phyloP scores from a whole-genome alignment of 1,140 invertebrate genomes.

The Drosophila ananassae region DNA sequence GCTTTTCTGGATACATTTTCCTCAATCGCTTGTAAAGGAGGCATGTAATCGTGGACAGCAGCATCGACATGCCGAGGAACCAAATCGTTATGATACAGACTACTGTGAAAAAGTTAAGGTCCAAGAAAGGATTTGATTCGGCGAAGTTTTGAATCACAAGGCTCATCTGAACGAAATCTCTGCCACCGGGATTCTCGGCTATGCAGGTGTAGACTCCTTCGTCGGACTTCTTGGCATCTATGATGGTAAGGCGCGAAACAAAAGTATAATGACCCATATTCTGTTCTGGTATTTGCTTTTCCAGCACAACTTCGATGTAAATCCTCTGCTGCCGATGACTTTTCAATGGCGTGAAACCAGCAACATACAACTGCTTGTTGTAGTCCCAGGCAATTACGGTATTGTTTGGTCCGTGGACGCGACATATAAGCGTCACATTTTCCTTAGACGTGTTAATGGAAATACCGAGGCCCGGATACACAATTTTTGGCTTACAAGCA shows the following conservation, averaged over 20 bases:
- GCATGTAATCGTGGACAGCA: slow-evolving; percentile 60
- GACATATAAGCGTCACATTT: slow-evolving; percentile 90
- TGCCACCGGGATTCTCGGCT: slow-evolving; percentile 92
- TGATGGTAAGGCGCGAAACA: slow-evolving; percentile 88
- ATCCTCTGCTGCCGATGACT: slow-evolving; percentile 42
- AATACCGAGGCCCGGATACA: slow-evolving; percentile 85
- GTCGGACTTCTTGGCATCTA: slow-evolving; percentile 89
- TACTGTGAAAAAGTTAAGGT: slow-evolving; percentile 56
- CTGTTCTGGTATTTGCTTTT: slow-evolving; percentile 38
- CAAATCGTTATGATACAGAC: slow-evolving; percentile 62
- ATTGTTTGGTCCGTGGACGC: slow-evolving; percentile 89
- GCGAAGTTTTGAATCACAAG: slow-evolving; percentile 48
- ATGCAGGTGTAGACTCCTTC: slow-evolving; percentile 93
- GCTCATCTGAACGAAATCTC: slow-evolving; percentile 87
- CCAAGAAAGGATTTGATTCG: slow-evolving; percentile 10
- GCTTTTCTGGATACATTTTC: slow-evolving; percentile 29
- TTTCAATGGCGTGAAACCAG: background rate
- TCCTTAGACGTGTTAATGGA: slow-evolving; percentile 86
- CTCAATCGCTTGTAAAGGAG: slow-evolving; percentile 67
- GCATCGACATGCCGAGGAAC: slow-evolving; percentile 55
- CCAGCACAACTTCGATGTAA: slow-evolving; percentile 62
- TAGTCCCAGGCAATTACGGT: slow-evolving; percentile 90
- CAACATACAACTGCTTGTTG: slow-evolving; percentile 84
- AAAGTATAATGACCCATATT: slow-evolving; percentile 55
- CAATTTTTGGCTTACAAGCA: slow-evolving; percentile 92